Evolutionary conservation across 2,888 invertebrate genomes (phyloP), one percentile per base, ranked within the genome.

Genomic region (Tenthredo distinguenda): DNA sequence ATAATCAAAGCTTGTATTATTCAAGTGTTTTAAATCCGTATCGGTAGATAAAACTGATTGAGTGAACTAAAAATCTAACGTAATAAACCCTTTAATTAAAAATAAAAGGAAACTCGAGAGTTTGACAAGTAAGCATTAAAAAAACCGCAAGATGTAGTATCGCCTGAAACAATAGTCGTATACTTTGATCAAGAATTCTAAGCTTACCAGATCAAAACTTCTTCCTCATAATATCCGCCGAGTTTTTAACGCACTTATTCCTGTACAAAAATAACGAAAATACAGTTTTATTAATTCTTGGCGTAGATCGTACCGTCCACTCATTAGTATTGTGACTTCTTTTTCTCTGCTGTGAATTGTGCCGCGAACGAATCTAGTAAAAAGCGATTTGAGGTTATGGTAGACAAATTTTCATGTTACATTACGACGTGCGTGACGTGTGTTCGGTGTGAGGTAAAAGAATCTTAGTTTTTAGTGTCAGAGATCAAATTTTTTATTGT

Each of bases 161-260:
- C 5, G n/a, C 10, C 9, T 0, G 18, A 26, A 62, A 26, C 10
- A 62, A 26, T 26, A 26, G 26, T 62, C 1, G 3, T 31, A 65
- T 26, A 18, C 50, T 62, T 62, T 15, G n/a, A 71, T 71, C 34
- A 71, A 71, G 7, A 37, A 71, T 37, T 18, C 18, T 15, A n/a
- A 18, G 6, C 18, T 71, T 71, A 71, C 71, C 71, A 12, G 18
- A 37, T 71, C 55, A 79, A 43, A 82, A 87, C 84, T 47, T 86
- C 12, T 15, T 43, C 74, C 34, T 31, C 72, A 43, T 55, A 84
- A 76, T 40, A 55, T 5, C 84, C 72, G 12, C 10, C 81, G 34
- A 18, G 71, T 85, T 4, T 86, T 84, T 18, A n/a, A 50, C 21
- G 37, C 47, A 12, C 18, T 50, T 90, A 5, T 91, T 90, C 0